Conservation (phyloP, 1,140 invertebrate genomes). For the Papilio machaon region DNA sequence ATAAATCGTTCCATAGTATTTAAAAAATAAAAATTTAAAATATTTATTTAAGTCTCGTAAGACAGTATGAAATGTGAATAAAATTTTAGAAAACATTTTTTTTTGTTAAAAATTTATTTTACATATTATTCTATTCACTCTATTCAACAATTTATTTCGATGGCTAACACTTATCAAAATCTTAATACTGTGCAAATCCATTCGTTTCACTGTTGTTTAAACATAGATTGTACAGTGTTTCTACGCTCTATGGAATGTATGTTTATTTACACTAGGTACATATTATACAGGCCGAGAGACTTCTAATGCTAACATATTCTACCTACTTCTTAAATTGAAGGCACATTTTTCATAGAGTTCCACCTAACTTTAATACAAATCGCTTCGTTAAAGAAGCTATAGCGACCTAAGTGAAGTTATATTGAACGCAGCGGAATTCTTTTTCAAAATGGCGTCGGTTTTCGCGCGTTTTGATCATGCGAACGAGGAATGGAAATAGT, state of each 20-base stretch:
- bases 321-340: slow-evolving; percentile 73
- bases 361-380: slow-evolving; percentile 53
- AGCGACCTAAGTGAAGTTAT: slow-evolving; percentile 22
- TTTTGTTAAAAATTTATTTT: not conserved
- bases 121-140: not conserved
- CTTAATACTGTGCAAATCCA: slow-evolving; percentile 27
- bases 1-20: not conserved
- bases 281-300: slow-evolving; percentile 61
- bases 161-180: slow-evolving; percentile 28
- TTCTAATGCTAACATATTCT: slow-evolving; percentile 59
- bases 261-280: slow-evolving; percentile 67
- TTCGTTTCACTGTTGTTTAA: slow-evolving; percentile 33
- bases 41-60: not conserved
- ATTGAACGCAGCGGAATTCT: slow-evolving; percentile 14
- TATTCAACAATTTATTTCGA: slow-evolving; percentile 24
- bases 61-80: not conserved
- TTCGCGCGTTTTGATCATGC: slow-evolving; percentile 11
- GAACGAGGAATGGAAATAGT: slow-evolving; percentile 17
- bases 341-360: slow-evolving; percentile 76
- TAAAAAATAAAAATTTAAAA: not conserved
- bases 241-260: slow-evolving; percentile 56
- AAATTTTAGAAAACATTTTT: not conserved
- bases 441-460: slow-evolving; percentile 22
- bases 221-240: slow-evolving; percentile 39
- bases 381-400: slow-evolving; percentile 36